phyloP scores from a whole-genome alignment of 2,113 vertebrate genomes.

The Hylia prasina region DNA sequence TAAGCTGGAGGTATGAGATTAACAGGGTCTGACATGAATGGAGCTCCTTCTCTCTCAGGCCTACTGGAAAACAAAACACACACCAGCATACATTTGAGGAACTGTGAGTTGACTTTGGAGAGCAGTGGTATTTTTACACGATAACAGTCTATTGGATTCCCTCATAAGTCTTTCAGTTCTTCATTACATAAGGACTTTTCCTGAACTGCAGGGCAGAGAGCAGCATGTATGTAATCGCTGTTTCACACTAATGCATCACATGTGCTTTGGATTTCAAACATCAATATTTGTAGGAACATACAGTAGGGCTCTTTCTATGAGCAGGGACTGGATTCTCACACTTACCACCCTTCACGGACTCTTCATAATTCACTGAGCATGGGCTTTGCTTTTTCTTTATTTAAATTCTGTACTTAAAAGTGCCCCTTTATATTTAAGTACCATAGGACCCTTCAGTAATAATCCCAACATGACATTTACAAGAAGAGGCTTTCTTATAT shows the following conservation, averaged over 20 bases:
- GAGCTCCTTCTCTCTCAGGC: conserved; percentile 60
- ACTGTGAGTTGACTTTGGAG: conserved; percentile 67
- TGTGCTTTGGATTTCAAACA: conserved; percentile 66
- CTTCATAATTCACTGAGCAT: conserved; percentile 40
- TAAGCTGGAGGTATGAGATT: conserved; percentile 53
- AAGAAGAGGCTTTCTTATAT: not conserved
- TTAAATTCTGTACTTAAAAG: conserved; percentile 17
- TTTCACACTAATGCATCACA: conserved; percentile 67
- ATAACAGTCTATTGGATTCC: conserved; percentile 66
- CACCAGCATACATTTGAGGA: conserved; percentile 51
- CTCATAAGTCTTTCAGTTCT: conserved; percentile 67
- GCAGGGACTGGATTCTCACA: conserved; percentile 38
- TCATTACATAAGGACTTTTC: conserved; percentile 65
- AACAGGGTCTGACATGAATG: conserved; percentile 61
- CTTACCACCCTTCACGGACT: conserved; percentile 18
- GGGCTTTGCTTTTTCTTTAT: conserved; percentile 25
- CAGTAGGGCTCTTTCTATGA: conserved; percentile 52
- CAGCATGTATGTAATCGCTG: conserved; percentile 65
- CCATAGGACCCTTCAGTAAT: not conserved
- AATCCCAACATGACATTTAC: not conserved
- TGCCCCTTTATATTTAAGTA: conserved; percentile 15
- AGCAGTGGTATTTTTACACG: conserved; percentile 61
- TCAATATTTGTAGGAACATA: conserved; percentile 66
- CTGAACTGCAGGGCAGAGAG: conserved; percentile 49
- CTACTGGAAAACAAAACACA: conserved; percentile 66